phyloP scores from a whole-genome alignment of 2,888 invertebrate genomes.

The Nemotelus nigrinus region DNA sequence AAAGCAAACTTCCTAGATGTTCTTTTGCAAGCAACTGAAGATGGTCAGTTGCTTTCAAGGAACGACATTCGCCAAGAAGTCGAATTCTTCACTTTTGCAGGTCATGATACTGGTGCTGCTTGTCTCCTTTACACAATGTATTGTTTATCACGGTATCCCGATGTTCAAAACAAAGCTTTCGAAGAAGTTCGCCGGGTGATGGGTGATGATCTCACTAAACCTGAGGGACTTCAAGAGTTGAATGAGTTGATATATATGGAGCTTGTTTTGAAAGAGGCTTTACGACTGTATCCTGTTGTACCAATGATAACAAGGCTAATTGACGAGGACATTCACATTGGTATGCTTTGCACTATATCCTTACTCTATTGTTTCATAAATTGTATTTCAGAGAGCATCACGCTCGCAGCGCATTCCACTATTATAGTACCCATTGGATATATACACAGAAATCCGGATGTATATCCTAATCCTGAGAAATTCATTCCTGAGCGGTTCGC shows the following conservation, averaged over 20 bases:
- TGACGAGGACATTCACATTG: conserved; percentile 41
- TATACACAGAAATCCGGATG: too few relatives aligned
- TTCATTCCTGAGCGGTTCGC: too few relatives aligned
- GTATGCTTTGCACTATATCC: conserved; percentile 5
- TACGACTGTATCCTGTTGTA: conserved; percentile 49
- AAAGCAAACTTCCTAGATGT: conserved; percentile 76
- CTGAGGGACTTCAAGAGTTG: conserved; percentile 59
- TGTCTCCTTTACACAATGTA: conserved; percentile 67
- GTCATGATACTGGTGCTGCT: conserved; percentile 68
- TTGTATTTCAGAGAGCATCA: too few relatives aligned
- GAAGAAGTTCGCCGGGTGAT: conserved; percentile 65
- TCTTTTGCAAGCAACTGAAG: conserved; percentile 70
- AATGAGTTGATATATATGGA: conserved; percentile 62
- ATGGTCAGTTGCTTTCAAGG: conserved; percentile 69
- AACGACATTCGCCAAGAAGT: conserved; percentile 70
- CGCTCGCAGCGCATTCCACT: too few relatives aligned
- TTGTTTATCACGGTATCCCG: conserved; percentile 64
- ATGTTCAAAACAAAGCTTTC: conserved; percentile 65
- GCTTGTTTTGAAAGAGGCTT: conserved; percentile 47
- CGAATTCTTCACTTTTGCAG: conserved; percentile 69
- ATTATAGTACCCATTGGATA: too few relatives aligned
- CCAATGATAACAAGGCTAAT: conserved; percentile 46
- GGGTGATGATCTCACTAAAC: conserved; percentile 57
- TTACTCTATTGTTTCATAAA: too few relatives aligned
- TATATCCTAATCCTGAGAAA: too few relatives aligned